Base-by-base conservation (phyloP, 2,888 invertebrate species). In the Merodon equestris region DNA sequence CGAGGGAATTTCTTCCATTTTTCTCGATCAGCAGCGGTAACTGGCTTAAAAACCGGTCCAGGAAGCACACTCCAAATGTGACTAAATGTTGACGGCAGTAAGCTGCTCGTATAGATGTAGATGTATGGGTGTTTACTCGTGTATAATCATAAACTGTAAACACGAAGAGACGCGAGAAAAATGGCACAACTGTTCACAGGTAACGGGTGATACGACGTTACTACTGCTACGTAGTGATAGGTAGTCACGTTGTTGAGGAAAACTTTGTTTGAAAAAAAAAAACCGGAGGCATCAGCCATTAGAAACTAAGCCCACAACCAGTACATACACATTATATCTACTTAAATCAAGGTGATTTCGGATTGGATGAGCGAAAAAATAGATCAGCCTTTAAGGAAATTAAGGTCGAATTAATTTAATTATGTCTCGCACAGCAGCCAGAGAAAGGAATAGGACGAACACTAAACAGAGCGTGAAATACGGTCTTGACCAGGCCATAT, bases 71-170 rank as follows among this genome's bases (percentile, higher is more conserved):
- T 61, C 66, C 66, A 76, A 72, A 63, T 56, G 56, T 63, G 71
- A 71, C 63, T 56, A 50, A 71, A 77, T 56, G 77, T 56, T 72
- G 72, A 72, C 48, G 68, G 53, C 51, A 2, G 7, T 27, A 27
- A 27, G 7, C 27, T 27, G 27, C 27, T 27, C n/a, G n/a, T n/a
- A n/a, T n/a, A 27, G 3, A 27, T 27, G 27, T 7, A 27, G 7
- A 27, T 27, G 27, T 27, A 27, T 27, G 27, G 58, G 44, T 58
- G 56, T 44, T 48, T 54, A 12, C 18, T 3, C 14, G 45, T 9
- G 10, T 54, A 45, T 77, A 77, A 72, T 72, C 77, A 60, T 50
- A 67, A 77, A 77, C 77, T 67, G 77, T 77, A 77, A 77, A 77
- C 48, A 66, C 57, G 15, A 61, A 54, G 56, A 53, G 53, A 42